A percentile compares a stretch with the other conserved stretches of the same genome.
phyloP scores from a whole-genome alignment of 1,140 invertebrate species.

The Condylostylus longicornis region DNA sequence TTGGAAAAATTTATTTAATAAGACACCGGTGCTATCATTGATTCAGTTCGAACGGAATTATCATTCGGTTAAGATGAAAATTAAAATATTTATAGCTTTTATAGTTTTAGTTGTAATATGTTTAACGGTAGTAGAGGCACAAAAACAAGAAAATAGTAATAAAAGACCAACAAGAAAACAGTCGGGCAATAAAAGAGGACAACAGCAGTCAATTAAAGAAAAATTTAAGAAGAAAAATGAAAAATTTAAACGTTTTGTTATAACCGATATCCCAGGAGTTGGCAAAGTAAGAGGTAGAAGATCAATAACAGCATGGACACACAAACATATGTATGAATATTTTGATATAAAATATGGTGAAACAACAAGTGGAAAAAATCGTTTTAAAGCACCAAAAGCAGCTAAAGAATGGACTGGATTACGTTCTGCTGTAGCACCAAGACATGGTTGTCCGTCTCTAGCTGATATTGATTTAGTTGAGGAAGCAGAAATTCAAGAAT shows the following conservation, averaged over 20 bases:
- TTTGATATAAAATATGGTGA: constrained; percentile 26
- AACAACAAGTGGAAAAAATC: constrained; percentile 12
- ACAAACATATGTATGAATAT: constrained; percentile 23
- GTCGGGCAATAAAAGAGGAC: too few species aligned
- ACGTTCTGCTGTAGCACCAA: constrained; percentile 17
- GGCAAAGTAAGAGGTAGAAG: constrained; percentile 22
- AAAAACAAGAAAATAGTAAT: too few species aligned
- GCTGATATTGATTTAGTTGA: constrained; percentile 16
- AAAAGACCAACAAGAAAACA: too few species aligned
- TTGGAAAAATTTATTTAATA: too few species aligned
- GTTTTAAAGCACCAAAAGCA: constrained; percentile 19
- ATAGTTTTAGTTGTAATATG: too few species aligned
- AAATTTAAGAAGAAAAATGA: too few species aligned
- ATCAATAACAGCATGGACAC: constrained; percentile 19
- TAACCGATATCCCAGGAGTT: constrained; percentile 13
- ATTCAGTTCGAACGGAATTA: too few species aligned
- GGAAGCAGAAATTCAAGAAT: constrained; percentile 15
- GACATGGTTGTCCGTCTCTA: constrained; percentile 24
- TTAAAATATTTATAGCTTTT: too few species aligned
- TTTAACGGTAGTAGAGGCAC: too few species aligned
- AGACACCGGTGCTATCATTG: too few species aligned
- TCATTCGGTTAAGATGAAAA: too few species aligned
- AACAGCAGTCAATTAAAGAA: too few species aligned
- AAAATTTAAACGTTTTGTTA: background rate
- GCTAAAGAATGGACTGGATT: constrained; percentile 33